These are phyloP conservation scores for Nomada flava DNA, from an alignment of 2,888 invertebrate genomes.

Conservation along the genomic window DNA sequence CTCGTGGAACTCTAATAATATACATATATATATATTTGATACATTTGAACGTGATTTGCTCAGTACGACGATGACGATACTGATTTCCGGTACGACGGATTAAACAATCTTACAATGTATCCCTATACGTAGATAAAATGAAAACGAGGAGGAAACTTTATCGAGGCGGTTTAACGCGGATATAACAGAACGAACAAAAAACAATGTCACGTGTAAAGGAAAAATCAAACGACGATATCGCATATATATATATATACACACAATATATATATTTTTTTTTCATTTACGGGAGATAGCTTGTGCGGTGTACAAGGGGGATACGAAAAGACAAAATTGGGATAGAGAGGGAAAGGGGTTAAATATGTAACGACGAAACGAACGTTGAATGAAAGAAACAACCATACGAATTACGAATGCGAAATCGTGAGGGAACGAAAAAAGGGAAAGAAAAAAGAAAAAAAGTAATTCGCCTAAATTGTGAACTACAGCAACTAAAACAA, in stretches of 20 bases:
- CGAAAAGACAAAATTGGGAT: conserved; percentile 4
- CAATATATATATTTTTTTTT: conserved; percentile 44
- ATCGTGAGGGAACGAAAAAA: conserved; percentile 18
- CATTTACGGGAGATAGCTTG: conserved; percentile 42
- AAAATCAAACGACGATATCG: conserved; percentile 56
- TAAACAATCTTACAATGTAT: conserved; percentile 19
- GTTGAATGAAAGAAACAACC: conserved; percentile 38
- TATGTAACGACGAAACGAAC: neutral
- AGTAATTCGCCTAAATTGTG: conserved; percentile 58
- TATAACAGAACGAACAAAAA: neutral
- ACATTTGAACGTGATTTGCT: conserved; percentile 55
- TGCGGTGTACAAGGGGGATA: conserved; percentile 19
- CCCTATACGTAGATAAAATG: conserved; percentile 1
- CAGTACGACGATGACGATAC: conserved; percentile 47
- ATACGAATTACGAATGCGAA: conserved; percentile 41
- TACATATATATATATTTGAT: conserved; percentile 58
- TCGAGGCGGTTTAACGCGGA: too few species aligned
- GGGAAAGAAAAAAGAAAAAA: neutral
- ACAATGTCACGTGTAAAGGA: conserved; percentile 10
- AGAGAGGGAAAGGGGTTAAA: neutral
- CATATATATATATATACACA: conserved; percentile 1
- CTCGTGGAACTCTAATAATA: conserved; percentile 38
- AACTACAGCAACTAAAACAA: conserved; percentile 52
- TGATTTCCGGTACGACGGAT: conserved; percentile 30
- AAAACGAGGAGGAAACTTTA: neutral